Conservation (phyloP, 2,113 vertebrate genomes). For the Progne subis region DNA sequence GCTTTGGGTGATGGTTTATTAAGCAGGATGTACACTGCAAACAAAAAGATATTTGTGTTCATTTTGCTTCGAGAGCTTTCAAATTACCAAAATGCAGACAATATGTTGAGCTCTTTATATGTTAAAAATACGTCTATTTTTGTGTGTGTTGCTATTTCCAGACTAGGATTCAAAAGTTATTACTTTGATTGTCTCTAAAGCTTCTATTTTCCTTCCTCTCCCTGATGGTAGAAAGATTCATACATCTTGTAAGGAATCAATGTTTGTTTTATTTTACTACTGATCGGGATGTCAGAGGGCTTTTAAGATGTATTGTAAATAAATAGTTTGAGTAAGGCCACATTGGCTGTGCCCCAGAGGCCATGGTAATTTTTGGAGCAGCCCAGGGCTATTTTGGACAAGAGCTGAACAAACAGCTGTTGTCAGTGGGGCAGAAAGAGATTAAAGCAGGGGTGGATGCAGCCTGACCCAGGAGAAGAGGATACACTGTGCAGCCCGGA, state of each 20-base stretch:
- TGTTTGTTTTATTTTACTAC: conserved; percentile 7
- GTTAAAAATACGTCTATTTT: not conserved
- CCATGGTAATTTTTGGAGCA: not conserved
- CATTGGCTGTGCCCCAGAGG: not conserved
- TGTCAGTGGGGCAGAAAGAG: not conserved
- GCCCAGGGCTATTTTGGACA: not conserved
- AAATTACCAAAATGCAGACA: not conserved
- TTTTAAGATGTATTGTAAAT: conserved; percentile 17
- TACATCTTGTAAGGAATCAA: not conserved
- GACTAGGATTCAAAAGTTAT: not conserved
- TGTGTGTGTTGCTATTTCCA: not conserved
- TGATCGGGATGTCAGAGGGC: not conserved
- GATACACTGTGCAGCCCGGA: not conserved
- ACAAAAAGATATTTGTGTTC: not conserved
- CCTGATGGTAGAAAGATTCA: not conserved
- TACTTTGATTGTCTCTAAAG: not conserved
- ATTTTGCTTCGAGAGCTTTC: not conserved
- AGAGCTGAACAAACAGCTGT: not conserved
- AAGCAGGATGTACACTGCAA: not conserved
- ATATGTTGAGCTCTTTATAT: not conserved
- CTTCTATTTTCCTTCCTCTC: not conserved
- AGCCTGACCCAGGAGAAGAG: not conserved
- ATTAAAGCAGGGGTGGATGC: not conserved
- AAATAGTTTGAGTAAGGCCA: not conserved
- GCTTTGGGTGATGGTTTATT: not conserved